Conservation (phyloP, 2,797 vertebrate genomes). For the Knipowitschia caucasica region DNA sequence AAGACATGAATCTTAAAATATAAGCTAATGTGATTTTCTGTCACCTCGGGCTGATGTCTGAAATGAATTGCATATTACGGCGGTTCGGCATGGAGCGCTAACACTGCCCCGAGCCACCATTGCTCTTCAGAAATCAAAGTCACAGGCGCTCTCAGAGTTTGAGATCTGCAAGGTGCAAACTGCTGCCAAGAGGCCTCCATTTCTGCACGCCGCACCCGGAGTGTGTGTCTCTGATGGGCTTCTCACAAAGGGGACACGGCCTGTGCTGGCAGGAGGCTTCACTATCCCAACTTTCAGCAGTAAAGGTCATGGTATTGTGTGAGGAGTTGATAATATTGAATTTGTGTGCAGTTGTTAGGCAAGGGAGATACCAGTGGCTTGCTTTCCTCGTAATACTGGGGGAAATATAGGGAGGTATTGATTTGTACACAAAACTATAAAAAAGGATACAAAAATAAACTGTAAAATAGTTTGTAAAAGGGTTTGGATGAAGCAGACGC, state of each 20-base stretch:
- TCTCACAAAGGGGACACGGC: not conserved
- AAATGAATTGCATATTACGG: constrained; percentile 20
- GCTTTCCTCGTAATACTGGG: no score
- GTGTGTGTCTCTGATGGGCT: not conserved
- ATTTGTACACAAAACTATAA: no score
- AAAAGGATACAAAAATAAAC: no score
- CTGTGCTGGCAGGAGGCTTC: not conserved
- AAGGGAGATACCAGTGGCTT: no score
- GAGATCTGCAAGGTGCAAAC: constrained; percentile 1
- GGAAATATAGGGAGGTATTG: no score
- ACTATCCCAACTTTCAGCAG: not conserved
- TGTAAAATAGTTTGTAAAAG: no score
- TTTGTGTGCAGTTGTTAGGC: no score
- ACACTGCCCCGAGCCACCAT: constrained; percentile 5
- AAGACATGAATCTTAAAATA: constrained; percentile 8
- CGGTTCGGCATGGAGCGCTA: constrained; percentile 9
- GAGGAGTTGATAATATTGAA: no score
- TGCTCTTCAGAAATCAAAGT: constrained; percentile 13
- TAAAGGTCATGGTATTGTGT: no score
- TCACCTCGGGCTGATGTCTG: constrained; percentile 16
- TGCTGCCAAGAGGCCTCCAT: constrained; percentile 7
- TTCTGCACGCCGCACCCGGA: not conserved
- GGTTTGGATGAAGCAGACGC: no score
- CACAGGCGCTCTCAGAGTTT: constrained; percentile 5
- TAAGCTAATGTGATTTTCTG: constrained; percentile 8